These are phyloP conservation scores for Meloe dianella DNA, from an alignment of 2,888 invertebrate genomes.

Conservation along the genomic window DNA sequence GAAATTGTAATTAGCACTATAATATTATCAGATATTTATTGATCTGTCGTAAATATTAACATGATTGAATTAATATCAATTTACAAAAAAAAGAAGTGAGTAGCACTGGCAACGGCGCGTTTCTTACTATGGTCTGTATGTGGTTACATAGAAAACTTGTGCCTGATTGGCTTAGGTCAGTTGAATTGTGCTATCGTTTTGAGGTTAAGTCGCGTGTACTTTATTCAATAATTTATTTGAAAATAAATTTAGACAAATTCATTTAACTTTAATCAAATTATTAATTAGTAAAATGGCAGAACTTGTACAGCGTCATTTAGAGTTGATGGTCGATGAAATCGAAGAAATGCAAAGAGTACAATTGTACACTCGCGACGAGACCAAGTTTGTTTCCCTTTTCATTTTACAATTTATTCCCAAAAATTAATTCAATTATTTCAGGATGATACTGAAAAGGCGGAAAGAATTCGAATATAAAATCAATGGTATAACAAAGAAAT, in stretches of 20 bases:
- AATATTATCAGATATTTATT: no score
- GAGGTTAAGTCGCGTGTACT: neutral
- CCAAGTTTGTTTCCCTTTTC: neutral
- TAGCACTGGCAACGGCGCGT: no score
- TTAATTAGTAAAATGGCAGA: neutral
- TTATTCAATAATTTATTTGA: neutral
- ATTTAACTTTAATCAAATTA: no score
- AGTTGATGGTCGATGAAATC: neutral
- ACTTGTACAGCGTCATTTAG: slow-evolving; percentile 7
- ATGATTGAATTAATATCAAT: no score
- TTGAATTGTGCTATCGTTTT: neutral
- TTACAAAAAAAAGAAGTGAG: no score
- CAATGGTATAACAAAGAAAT: neutral
- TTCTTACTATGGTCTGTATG: no score
- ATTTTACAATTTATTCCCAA: neutral
- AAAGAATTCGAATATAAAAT: slow-evolving; percentile 9
- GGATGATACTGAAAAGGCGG: neutral
- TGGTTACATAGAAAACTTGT: no score
- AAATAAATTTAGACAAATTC: no score
- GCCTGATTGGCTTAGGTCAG: no score
- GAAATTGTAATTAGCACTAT: no score
- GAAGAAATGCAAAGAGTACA: neutral
- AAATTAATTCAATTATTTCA: neutral
- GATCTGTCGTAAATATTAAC: no score
- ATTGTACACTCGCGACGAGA: neutral